These are phyloP conservation scores for Zaprionus nigranus DNA, from an alignment of 1,140 invertebrate genomes.

Conservation along the genomic window DNA sequence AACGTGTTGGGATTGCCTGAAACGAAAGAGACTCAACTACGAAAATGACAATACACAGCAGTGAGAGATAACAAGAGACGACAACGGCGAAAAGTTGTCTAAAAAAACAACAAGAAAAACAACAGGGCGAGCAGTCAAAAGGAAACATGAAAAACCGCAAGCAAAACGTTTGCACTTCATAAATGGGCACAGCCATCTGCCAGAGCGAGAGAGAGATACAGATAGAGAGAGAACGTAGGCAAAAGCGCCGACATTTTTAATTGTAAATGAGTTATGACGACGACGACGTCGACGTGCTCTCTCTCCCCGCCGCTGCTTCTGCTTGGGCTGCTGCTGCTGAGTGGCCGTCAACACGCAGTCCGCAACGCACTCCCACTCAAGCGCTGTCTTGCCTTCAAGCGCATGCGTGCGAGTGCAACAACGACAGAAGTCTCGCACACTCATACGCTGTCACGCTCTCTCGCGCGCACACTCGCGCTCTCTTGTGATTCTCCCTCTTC, in stretches of 20 bases:
- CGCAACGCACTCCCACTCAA: constrained; percentile 45
- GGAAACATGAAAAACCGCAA: constrained; percentile 79
- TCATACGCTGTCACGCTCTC: constrained; percentile 52
- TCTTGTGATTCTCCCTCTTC: constrained; percentile 34
- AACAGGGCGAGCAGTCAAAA: constrained; percentile 18
- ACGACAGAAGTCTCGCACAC: constrained; percentile 27
- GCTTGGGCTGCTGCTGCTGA: constrained; percentile 42
- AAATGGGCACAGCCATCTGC: constrained; percentile 58
- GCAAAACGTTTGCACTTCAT: constrained; percentile 84
- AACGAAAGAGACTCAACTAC: constrained; percentile 59
- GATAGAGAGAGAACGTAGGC: constrained; percentile 14
- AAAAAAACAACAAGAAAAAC: constrained; percentile 43
- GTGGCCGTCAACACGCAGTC: constrained; percentile 57
- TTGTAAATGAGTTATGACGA: constrained; percentile 84
- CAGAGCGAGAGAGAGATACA: constrained; percentile 33
- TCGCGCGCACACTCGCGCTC: constrained; percentile 47
- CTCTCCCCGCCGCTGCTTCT: constrained; percentile 19
- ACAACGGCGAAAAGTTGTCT: constrained; percentile 80
- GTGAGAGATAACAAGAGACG: constrained; percentile 72
- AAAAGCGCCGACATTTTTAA: constrained; percentile 84
- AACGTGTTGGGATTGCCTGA: constrained; percentile 61
- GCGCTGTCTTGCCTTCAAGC: constrained; percentile 22
- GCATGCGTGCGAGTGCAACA: constrained; percentile 63
- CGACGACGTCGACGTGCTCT: constrained; percentile 19
- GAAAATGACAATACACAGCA: constrained; percentile 39